Percentiles rank a stretch among this genome's conserved stretches.
Conservation (phyloP, 2,797 vertebrate genomes). For the Thunnus albacares region DNA sequence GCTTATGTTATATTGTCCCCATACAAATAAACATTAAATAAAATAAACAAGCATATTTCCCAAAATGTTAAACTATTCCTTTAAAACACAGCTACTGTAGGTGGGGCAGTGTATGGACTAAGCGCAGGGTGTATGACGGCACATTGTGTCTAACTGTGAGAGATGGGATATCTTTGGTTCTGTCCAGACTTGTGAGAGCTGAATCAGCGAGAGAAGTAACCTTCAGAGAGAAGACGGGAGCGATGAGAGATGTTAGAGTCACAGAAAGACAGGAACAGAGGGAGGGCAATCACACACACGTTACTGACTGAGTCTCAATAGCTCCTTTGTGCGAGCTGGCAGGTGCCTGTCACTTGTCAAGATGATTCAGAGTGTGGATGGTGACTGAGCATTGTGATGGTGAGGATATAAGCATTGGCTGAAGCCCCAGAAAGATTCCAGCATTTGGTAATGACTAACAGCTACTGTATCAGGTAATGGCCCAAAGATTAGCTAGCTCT, state of each 20-base stretch:
- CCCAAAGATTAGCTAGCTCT: constrained; percentile 61
- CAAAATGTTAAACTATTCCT: constrained; percentile 1
- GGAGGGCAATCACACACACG: constrained; percentile 52
- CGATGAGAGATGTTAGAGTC: constrained; percentile 41
- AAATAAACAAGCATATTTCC: neutral
- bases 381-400: constrained; percentile 46
- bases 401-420: constrained; percentile 30
- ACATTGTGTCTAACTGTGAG: constrained; percentile 3
- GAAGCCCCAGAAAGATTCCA: constrained; percentile 50
- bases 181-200: constrained; percentile 34
- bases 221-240: constrained; percentile 25
- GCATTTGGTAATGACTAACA: constrained; percentile 61
- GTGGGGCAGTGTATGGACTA: neutral
- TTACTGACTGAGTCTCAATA: constrained; percentile 59
- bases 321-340: constrained; percentile 70
- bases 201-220: constrained; percentile 8
- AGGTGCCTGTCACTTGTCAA: constrained; percentile 78
- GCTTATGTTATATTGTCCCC: too few species aligned
- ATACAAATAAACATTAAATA: too few species aligned
- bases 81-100: constrained; percentile 19
- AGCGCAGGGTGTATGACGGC: neutral
- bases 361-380: constrained; percentile 62
- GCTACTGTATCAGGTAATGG: constrained; percentile 63
- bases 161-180: constrained; percentile 20
- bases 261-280: constrained; percentile 51